These are phyloP conservation scores for Gallinago solitaria DNA, from an alignment of 2,797 vertebrate species.

Conservation along the genomic window DNA sequence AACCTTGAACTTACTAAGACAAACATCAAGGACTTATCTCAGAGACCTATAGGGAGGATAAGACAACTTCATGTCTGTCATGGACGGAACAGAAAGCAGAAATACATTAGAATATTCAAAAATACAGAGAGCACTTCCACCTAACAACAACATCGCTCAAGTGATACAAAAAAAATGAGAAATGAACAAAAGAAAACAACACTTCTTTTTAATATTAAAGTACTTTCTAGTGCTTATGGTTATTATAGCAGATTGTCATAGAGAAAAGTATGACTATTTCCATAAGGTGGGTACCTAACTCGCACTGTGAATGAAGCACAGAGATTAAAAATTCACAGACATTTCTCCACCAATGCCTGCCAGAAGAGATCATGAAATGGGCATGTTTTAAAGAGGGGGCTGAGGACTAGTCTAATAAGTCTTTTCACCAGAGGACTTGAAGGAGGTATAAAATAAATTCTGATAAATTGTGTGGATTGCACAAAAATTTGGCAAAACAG, in stretches of 20 bases:
- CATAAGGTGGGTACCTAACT: background rate
- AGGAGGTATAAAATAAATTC: background rate
- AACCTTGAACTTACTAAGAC: background rate
- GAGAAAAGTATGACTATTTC: background rate
- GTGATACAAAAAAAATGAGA: background rate
- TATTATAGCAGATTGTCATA: background rate
- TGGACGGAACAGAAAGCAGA: background rate
- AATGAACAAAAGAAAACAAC: background rate
- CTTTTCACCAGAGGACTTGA: background rate
- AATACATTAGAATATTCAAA: background rate
- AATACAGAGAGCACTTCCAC: background rate
- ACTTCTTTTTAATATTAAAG: background rate
- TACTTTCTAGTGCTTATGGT: background rate
- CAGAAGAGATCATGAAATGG: background rate
- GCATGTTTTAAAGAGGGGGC: background rate
- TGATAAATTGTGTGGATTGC: background rate
- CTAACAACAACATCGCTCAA: background rate
- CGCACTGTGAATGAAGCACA: background rate
- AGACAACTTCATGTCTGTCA: background rate
- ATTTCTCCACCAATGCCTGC: background rate
- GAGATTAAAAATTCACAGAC: background rate
- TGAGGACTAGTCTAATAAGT: background rate
- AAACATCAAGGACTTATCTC: background rate
- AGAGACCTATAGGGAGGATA: background rate
- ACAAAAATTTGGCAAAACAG: background rate